Conservation (phyloP, 2,113 vertebrate genomes). For the Arvicanthis niloticus region DNA sequence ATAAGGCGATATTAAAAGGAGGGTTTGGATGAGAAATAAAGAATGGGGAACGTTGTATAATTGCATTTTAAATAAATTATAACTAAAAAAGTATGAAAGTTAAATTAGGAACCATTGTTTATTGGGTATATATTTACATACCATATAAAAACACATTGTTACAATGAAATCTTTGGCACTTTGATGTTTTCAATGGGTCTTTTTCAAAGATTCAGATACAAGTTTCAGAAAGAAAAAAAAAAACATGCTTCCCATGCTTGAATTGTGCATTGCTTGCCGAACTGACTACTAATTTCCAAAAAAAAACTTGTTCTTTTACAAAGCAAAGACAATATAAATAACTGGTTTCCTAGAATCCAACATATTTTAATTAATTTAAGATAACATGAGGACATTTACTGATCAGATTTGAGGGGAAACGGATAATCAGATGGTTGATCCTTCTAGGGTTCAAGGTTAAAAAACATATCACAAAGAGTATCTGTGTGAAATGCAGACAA, state of each 20-base stretch:
- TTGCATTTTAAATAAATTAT: background rate
- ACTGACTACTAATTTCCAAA: background rate
- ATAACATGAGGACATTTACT: background rate
- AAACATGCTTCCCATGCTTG: background rate
- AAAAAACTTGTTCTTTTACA: background rate
- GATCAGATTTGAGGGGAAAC: background rate
- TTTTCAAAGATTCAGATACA: background rate
- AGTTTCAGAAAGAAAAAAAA: background rate
- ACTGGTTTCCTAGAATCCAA: background rate
- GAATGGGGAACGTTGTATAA: background rate
- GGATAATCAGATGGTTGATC: background rate
- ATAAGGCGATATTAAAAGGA: background rate
- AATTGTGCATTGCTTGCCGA: background rate
- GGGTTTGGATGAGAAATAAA: no score
- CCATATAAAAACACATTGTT: background rate
- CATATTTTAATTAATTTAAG: slow-evolving; percentile 34
- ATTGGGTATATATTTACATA: background rate
- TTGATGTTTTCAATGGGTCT: background rate
- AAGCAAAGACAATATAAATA: background rate
- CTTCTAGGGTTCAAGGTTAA: background rate
- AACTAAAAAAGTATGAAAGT: background rate
- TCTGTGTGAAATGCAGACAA: background rate
- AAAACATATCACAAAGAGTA: background rate
- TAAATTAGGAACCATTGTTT: background rate
- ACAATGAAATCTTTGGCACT: background rate